These are phyloP conservation scores for Ondatra zibethicus DNA, from an alignment of 2,113 vertebrate species.

Conservation along the genomic window DNA sequence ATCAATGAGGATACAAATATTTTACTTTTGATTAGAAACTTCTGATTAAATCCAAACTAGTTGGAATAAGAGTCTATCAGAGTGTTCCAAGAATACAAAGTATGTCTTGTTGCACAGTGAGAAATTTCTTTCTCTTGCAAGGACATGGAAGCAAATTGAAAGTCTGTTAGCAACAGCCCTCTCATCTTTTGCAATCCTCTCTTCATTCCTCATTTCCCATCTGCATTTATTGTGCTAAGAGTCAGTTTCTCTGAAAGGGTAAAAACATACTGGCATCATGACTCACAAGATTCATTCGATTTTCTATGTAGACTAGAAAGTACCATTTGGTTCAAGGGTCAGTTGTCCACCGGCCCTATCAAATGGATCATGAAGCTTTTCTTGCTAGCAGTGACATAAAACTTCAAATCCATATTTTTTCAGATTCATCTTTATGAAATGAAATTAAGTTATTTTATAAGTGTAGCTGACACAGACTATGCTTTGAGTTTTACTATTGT, in stretches of 20 bases:
- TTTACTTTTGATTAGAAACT: not conserved
- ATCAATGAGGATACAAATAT: not conserved
- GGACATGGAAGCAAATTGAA: not conserved
- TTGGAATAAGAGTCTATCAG: not conserved
- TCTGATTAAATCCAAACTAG: not conserved
- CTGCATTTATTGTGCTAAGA: not conserved
- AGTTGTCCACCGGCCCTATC: not conserved
- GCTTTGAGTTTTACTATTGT: slow-evolving; percentile 6
- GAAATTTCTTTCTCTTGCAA: not conserved
- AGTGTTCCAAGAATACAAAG: not conserved
- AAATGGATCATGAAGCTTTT: not conserved
- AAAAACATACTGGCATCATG: not conserved
- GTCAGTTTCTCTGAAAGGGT: not conserved
- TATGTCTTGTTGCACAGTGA: not conserved
- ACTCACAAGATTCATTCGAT: not conserved
- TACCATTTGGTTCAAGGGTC: not conserved
- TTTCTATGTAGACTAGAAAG: not conserved
- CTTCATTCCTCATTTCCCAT: too few relatives aligned
- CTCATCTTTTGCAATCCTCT: not conserved
- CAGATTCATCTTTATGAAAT: slow-evolving; percentile 22
- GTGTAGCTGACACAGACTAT: not conserved
- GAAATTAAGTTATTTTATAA: slow-evolving; percentile 42
- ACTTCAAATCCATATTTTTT: not conserved
- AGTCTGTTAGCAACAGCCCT: not conserved
- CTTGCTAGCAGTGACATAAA: not conserved